Evolutionary conservation across 2,113 vertebrate species (phyloP).

Genomic region (Rhynchopsitta pachyrhyncha): DNA sequence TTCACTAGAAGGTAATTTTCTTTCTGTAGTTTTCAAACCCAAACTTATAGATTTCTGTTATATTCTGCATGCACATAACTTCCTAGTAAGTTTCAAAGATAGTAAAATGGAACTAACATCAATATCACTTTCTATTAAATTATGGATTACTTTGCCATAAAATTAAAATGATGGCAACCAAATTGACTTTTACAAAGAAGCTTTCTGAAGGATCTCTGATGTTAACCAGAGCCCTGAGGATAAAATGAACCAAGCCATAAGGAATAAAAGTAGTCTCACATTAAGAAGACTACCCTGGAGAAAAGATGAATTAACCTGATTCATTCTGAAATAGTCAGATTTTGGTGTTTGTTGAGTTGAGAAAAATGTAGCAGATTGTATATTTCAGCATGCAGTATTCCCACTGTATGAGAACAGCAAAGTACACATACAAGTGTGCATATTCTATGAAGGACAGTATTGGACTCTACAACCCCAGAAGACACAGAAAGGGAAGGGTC

Average conservation of each 20-base stretch:
- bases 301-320: slow-evolving; percentile 36
- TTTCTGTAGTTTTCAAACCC: not conserved
- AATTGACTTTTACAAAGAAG: slow-evolving; percentile 41
- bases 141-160: not conserved
- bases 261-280: not conserved
- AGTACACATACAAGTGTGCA: not conserved
- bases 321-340: slow-evolving; percentile 53
- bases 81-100: not conserved
- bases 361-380: not conserved
- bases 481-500: not conserved
- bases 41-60: not conserved
- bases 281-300: slow-evolving; percentile 34
- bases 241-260: not conserved
- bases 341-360: slow-evolving; percentile 9
- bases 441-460: not conserved
- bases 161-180: not conserved
- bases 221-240: not conserved
- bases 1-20: not conserved
- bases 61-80: not conserved
- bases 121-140: not conserved
- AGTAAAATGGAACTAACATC: not conserved
- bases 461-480: not conserved
- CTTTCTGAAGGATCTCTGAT: slow-evolving; percentile 32
- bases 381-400: not conserved
- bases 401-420: not conserved